Base-by-base conservation (phyloP, 2,797 vertebrate species). In the Falco rusticolus region DNA sequence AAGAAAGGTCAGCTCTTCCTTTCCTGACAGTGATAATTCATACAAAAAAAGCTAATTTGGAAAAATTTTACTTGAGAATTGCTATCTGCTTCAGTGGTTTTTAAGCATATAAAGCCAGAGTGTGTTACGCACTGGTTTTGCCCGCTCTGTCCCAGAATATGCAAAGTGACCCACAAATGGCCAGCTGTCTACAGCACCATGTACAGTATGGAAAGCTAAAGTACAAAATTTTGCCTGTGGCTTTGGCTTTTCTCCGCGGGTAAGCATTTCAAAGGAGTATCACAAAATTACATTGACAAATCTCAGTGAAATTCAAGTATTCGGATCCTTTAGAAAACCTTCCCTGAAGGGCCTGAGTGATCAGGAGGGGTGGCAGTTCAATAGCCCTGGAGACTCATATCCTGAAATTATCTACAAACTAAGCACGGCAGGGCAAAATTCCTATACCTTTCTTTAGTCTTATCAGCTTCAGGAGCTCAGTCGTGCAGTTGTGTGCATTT, bases 1-100 rank as follows among this genome's bases (percentile, higher is more conserved):
- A 76, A 82, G 66, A 90, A 96, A 96, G 77, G 63, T 84, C 86
- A 95, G 66, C 54, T 89, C 33, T 86, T 86, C 29, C 31, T 84
- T 29, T 79, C 85, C 88, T 89, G 70, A 69, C 80, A 91, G 45
- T 24, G 83, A 88, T 69, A 86, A 69, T 50, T 45, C 63, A 51
- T 4, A 50, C 4, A 45, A 65, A 65, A 89, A 84, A 84, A 87
- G 9, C 3, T 92, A 53, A 86, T 95, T 84, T 88, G 79, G 69
- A 83, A 80, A 78, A 88, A 71, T 13, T 86, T 91, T 81, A 21
- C 61, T 72, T 31, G 74, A 50, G 41, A 87, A 54, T 87, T 95
- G 28, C 39, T 92, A 25, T 84, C 63, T 94, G 78, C 82, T 94
- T 85, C 87, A 89, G 48, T 74, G 51, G 45, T n/a, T 39, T 65